phyloP scores from a whole-genome alignment of 1,140 invertebrate genomes.

The Hyposmocoma kahamanoa region DNA sequence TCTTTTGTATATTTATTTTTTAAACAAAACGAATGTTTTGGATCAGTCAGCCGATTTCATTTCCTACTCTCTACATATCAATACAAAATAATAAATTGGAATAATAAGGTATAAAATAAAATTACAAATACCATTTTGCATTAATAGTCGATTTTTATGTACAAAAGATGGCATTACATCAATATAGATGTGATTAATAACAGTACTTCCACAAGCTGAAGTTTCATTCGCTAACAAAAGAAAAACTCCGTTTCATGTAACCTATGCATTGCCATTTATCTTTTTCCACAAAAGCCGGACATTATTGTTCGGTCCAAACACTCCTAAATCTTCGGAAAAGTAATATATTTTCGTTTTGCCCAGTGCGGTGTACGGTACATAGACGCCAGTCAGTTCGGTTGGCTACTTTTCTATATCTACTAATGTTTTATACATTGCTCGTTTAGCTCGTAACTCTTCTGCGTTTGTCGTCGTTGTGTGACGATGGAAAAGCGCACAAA shows the following conservation, averaged over 20 bases:
- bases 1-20: too few relatives aligned
- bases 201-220: constrained; percentile 39
- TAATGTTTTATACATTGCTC: constrained; percentile 67
- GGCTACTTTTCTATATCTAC: constrained; percentile 62
- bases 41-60: too few relatives aligned
- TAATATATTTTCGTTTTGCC: constrained; percentile 74
- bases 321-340: constrained; percentile 74
- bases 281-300: constrained; percentile 74
- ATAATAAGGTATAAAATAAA: not conserved
- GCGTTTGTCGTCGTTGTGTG: constrained; percentile 17
- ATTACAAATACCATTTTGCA: not conserved
- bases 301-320: constrained; percentile 75
- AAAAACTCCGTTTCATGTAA: constrained; percentile 62
- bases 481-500: constrained; percentile 46
- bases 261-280: constrained; percentile 72
- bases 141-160: too few relatives aligned
- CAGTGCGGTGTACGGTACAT: constrained; percentile 62
- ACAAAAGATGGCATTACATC: constrained; percentile 37
- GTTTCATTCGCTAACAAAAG: constrained; percentile 64
- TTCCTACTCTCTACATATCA: not conserved
- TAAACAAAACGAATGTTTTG: too few relatives aligned
- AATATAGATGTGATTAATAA: constrained; percentile 69
- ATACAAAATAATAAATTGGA: not conserved
- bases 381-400: constrained; percentile 53
- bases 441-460: constrained; percentile 28